phyloP scores from a whole-genome alignment of 2,113 vertebrate genomes.

The Hyla sarda region DNA sequence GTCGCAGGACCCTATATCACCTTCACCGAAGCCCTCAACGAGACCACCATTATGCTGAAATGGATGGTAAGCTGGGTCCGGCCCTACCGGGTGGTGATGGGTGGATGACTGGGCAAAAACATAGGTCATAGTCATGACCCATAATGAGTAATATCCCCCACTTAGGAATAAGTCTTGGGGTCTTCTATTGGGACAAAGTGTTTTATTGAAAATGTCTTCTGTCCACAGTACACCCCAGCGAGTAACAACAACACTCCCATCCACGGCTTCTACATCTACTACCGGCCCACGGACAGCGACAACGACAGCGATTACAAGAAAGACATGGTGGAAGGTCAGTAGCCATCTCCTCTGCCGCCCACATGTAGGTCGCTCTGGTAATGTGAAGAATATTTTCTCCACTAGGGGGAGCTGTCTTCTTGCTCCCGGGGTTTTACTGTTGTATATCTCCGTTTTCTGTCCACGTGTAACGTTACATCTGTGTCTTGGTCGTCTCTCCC shows the following conservation, averaged over 20 bases:
- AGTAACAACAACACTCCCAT: slow-evolving; percentile 97
- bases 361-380: too few species aligned
- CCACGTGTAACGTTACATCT: not conserved
- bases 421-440: not conserved
- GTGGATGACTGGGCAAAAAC: not conserved
- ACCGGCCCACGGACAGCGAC: slow-evolving; percentile 97
- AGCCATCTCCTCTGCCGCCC: not conserved
- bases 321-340: slow-evolving; percentile 90
- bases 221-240: slow-evolving; percentile 85
- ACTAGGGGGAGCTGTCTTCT: not conserved
- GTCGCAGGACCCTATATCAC: slow-evolving; percentile 96
- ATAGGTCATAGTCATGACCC: not conserved
- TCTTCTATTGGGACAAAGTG: too few species aligned
- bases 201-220: too few species aligned
- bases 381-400: not conserved
- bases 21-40: slow-evolving; percentile 94
- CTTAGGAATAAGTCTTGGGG: too few species aligned
- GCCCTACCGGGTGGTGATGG: not conserved
- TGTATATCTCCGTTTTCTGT: not conserved
- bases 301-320: slow-evolving; percentile 98
- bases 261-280: slow-evolving; percentile 97
- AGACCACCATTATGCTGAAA: slow-evolving; percentile 96
- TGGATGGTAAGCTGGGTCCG: slow-evolving; percentile 84
- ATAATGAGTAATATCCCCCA: too few species aligned
- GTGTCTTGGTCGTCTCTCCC: not conserved